phyloP scores from a whole-genome alignment of 1,140 invertebrate species.

The Ips typographus region DNA sequence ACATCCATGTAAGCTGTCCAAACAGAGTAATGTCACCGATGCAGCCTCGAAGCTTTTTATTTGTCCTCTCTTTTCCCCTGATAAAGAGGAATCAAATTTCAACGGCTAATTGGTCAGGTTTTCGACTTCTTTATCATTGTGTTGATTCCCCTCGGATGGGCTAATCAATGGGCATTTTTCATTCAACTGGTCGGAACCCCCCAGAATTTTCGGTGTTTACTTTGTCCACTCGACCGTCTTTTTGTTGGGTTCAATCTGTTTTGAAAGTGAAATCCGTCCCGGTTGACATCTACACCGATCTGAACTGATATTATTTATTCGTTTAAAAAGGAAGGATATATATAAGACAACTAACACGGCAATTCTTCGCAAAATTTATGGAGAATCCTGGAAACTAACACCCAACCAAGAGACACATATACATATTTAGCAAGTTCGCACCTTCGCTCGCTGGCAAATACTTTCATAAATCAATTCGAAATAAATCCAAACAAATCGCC shows the following conservation, averaged over 20 bases:
- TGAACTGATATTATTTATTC: no score
- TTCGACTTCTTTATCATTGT: constrained; percentile 30
- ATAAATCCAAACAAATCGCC: constrained; percentile 35
- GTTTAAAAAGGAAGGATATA: no score
- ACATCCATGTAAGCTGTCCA: constrained; percentile 22
- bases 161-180: constrained; percentile 22
- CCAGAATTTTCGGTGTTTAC: neutral
- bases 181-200: constrained; percentile 10
- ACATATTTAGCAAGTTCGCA: constrained; percentile 26
- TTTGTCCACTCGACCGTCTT: neutral
- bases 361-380: constrained; percentile 18
- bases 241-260: no score
- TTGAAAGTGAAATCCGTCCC: no score
- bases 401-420: constrained; percentile 5
- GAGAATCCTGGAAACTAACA: constrained; percentile 13
- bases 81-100: constrained; percentile 28
- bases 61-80: constrained; percentile 11
- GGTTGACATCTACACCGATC: no score
- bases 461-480: constrained; percentile 35
- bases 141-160: constrained; percentile 12
- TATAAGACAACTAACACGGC: neutral
- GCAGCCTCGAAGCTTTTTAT: constrained; percentile 19
- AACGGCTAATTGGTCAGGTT: constrained; percentile 21
- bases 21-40: constrained; percentile 26
- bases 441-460: constrained; percentile 12